Conservation (phyloP, 2,797 vertebrate species). For the Aeoliscus strigatus region DNA sequence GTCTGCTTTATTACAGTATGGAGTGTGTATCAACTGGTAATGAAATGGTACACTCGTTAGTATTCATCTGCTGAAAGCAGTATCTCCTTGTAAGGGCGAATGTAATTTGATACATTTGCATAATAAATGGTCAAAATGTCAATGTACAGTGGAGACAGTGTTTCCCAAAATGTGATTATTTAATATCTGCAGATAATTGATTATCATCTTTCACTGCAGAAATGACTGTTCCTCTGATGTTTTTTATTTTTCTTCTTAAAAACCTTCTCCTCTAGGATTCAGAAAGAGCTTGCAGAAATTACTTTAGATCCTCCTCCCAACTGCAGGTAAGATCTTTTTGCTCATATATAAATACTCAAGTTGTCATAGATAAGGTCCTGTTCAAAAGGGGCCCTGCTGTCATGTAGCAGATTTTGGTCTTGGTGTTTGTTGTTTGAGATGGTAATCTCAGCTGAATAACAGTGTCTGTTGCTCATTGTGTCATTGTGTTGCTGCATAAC, state of each 20-base stretch:
- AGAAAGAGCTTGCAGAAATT: constrained; percentile 98
- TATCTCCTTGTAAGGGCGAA: too few relatives aligned
- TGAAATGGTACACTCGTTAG: too few relatives aligned
- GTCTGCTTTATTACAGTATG: too few relatives aligned
- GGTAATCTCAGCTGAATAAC: constrained; percentile 44
- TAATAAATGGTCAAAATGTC: too few relatives aligned
- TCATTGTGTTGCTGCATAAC: constrained; percentile 16
- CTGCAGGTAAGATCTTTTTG: constrained; percentile 87
- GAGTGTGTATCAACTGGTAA: too few relatives aligned
- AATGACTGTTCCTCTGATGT: background rate
- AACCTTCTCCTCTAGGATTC: constrained; percentile 86
- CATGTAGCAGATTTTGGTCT: constrained; percentile 20
- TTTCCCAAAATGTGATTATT: too few relatives aligned
- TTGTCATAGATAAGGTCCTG: constrained; percentile 25
- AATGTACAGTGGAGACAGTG: too few relatives aligned
- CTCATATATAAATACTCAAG: constrained; percentile 1
- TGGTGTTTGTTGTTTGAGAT: constrained; percentile 32
- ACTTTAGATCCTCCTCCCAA: constrained; percentile 98
- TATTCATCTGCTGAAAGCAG: too few relatives aligned
- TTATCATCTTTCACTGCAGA: too few relatives aligned
- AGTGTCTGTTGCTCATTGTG: constrained; percentile 9
- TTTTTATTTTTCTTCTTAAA: too few relatives aligned
- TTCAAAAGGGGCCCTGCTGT: constrained; percentile 18
- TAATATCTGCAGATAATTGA: too few relatives aligned
- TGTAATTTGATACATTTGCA: too few relatives aligned